phyloP scores from a whole-genome alignment of 2,797 vertebrate species.

The Spheniscus humboldti region DNA sequence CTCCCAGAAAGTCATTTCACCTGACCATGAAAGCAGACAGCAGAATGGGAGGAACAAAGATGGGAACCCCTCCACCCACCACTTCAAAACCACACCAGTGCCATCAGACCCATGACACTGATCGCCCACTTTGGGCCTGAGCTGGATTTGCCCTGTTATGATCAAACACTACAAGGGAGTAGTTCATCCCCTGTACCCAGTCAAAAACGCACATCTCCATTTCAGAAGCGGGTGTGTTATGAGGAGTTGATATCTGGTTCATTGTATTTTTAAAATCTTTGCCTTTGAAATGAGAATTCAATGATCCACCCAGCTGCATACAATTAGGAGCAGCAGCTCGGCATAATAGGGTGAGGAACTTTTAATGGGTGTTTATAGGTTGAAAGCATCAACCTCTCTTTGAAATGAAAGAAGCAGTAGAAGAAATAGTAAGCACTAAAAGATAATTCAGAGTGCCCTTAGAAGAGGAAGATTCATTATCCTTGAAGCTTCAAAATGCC shows the following conservation, averaged over 20 bases:
- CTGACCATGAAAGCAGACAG: neutral
- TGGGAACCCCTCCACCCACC: neutral
- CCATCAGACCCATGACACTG: neutral
- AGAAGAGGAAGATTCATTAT: conserved; percentile 55
- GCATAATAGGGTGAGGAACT: conserved; percentile 70
- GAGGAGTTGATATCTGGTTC: conserved; percentile 47
- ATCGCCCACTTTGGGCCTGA: neutral
- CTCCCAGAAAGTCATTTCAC: neutral
- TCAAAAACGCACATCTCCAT: neutral
- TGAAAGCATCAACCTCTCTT: conserved; percentile 63
- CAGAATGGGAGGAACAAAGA: neutral
- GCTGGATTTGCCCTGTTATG: neutral
- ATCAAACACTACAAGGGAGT: neutral
- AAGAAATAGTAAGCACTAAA: conserved; percentile 67
- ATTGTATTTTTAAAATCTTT: conserved; percentile 64
- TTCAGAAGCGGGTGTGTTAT: conserved; percentile 27
- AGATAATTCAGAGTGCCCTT: conserved; percentile 62
- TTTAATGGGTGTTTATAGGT: conserved; percentile 76
- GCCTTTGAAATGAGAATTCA: conserved; percentile 68
- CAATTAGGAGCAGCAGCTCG: conserved; percentile 70
- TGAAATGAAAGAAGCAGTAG: conserved; percentile 68
- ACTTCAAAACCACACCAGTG: neutral
- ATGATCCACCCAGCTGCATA: conserved; percentile 68
- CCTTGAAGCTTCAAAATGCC: conserved; percentile 41
- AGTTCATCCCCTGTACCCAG: neutral